These are phyloP conservation scores for Zootoca vivipara DNA, from an alignment of 2,113 vertebrate species.

Conservation along the genomic window DNA sequence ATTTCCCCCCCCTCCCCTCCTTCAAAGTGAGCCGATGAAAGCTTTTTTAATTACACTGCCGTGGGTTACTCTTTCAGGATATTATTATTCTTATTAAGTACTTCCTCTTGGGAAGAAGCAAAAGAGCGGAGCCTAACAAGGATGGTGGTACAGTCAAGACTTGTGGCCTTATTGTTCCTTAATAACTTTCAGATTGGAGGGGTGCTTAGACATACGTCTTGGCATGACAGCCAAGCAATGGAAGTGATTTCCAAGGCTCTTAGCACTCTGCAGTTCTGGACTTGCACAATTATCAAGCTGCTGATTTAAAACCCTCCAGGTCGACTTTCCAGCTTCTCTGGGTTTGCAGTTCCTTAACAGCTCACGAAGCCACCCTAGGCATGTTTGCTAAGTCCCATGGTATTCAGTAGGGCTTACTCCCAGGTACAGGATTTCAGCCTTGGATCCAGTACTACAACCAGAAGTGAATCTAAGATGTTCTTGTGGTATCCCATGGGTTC, in stretches of 20 bases:
- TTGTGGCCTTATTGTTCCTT: conserved; percentile 62
- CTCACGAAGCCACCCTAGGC: no score
- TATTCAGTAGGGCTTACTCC: no score
- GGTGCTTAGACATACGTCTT: conserved; percentile 45
- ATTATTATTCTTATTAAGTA: conserved; percentile 90
- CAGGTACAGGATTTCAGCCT: not conserved
- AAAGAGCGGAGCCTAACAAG: conserved; percentile 73
- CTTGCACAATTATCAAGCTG: conserved; percentile 58
- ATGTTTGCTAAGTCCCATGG: no score
- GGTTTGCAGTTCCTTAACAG: not conserved
- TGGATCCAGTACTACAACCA: not conserved
- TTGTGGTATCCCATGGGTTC: no score
- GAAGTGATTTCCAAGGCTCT: conserved; percentile 52
- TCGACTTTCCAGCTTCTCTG: conserved; percentile 3
- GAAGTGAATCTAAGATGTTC: conserved; percentile 1
- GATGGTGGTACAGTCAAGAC: conserved; percentile 45
- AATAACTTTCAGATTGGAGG: conserved; percentile 64
- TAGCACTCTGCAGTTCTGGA: conserved; percentile 18
- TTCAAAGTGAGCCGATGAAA: conserved; percentile 80
- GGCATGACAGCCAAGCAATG: conserved; percentile 44
- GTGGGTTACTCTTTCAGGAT: conserved; percentile 83
- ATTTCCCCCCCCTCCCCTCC: conserved; percentile 44
- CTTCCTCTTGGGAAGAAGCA: conserved; percentile 86
- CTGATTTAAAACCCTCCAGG: conserved; percentile 10
- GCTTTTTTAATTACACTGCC: conserved; percentile 84